Evolutionary conservation across 2,888 invertebrate species (phyloP), one percentile per base, ranked within the genome.

Genomic region (Diaphora mendica): DNA sequence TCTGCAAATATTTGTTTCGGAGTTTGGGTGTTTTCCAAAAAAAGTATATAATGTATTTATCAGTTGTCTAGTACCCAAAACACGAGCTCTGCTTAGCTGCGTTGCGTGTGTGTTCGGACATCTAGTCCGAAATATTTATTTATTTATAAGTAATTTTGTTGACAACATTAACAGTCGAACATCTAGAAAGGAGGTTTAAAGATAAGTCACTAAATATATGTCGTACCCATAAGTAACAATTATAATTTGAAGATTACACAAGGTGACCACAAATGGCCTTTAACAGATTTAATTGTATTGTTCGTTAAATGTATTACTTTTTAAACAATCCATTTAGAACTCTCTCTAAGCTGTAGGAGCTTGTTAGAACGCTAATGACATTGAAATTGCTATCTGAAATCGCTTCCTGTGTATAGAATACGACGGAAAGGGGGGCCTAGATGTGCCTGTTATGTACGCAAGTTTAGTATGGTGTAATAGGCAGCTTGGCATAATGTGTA

Each of bases 351-450:
- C 30, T 35, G n/a, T n/a, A n/a, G n/a, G n/a, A n/a, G n/a, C n/a
- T n/a, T n/a, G n/a, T 65, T 66, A 64, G 11, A 73, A 82, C 73
- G 67, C 82, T 82, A 86, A 81, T 84, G 80, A 85, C 85, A 87
- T 86, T 83, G 84, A 87, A 87, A 87, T 87, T 87, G 85, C 87
- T 87, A 85, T 90, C 86, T 88, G 88, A 86, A 88, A 85, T 84
- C 84, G 89, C 91, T 91, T 93, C 91, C 91, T 91, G 90, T 86
- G 85, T 89, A 89, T 88, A 87, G 85, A 88, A 87, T 87, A 83
- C 74, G 82, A 85, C 81, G 77, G 84, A 69, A 79, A 51, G 74
- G 79, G 64, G 73, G 66, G 64, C 65, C 70, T 75, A 68, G 74
- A 77, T 75, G 68, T 68, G 64, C 72, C 69, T 78, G 78, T 80